Base-by-base conservation (phyloP, 2,797 vertebrate genomes). In the Sebastolobus alascanus region DNA sequence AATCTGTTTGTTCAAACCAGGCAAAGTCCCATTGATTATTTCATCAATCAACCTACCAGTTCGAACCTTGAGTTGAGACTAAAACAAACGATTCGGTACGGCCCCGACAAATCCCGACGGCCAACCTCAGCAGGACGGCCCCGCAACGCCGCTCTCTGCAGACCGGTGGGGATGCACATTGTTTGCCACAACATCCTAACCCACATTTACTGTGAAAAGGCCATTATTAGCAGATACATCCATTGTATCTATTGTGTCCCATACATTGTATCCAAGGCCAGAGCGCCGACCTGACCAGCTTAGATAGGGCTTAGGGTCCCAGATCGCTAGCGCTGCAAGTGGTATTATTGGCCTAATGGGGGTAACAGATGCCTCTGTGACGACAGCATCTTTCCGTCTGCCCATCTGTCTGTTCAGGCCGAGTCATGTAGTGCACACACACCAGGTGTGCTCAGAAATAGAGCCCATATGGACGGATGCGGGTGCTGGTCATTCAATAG, bases 271-370 rank as follows among this genome's bases (percentile, higher is more conserved):
- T 68, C 80, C 84, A 73, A 73, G 77, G 74, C 88, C 75, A 80
- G 73, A 66, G 67, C 82, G 68, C 75, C 81, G 71, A 92, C 90
- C 84, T 90, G 88, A 79, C 86, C 89, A 89, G 94, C 93, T 95
- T 93, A 94, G 91, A 87, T 50, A 69, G 79, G 86, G 93, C 92
- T 93, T 94, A 94, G 85, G 89, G 92, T 88, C 86, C 83, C 83
- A 85, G 91, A 93, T 92, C 83, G 90, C 93, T 88, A 93, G 93
- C 92, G 29, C 86, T 94, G 93, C 93, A 93, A 92, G 93, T 92
- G 92, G 94, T 93, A 94, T 95, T 94, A 95, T 91, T 92, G 93
- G 93, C 90, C 93, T 95, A 94, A 94, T 92, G 86, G 89, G 90
- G 81, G 90, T 87, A 95, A 93, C 94, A 95, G 93, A 95, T 94